Evolutionary conservation across 2,797 vertebrate genomes (phyloP).

Genomic region (Enteromius treurensis): DNA sequence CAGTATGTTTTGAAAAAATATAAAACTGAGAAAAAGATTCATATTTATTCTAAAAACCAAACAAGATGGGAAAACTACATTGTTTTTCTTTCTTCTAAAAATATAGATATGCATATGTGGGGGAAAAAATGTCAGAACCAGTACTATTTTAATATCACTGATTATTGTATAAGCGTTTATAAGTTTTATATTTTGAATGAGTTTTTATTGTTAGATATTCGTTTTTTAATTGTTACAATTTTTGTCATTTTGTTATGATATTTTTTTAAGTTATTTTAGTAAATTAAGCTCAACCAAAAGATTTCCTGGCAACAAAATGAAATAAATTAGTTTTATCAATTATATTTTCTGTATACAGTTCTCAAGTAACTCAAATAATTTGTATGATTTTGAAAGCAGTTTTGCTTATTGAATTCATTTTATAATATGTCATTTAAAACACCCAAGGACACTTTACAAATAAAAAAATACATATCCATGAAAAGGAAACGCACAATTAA

Average conservation of each 20-base stretch:
- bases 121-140: neutral
- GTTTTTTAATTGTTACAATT: neutral
- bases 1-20: neutral
- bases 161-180: neutral
- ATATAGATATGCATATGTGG: neutral
- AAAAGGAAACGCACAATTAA: neutral
- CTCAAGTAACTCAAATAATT: neutral
- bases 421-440: neutral
- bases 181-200: neutral
- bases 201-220: neutral
- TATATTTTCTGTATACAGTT: neutral
- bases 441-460: neutral
- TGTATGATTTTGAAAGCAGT: no score
- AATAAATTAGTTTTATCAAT: neutral
- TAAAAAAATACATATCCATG: neutral
- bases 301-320: neutral
- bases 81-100: neutral
- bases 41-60: neutral
- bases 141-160: neutral
- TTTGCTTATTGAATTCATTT: neutral
- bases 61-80: neutral
- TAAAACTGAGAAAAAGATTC: no score
- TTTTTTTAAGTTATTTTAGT: neutral
- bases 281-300: neutral
- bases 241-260: neutral